A percentile compares a stretch with the other conserved stretches of the same genome.
Evolutionary conservation across 2,888 invertebrate species (phyloP).

Genomic region (Periphyllus acericola): DNA sequence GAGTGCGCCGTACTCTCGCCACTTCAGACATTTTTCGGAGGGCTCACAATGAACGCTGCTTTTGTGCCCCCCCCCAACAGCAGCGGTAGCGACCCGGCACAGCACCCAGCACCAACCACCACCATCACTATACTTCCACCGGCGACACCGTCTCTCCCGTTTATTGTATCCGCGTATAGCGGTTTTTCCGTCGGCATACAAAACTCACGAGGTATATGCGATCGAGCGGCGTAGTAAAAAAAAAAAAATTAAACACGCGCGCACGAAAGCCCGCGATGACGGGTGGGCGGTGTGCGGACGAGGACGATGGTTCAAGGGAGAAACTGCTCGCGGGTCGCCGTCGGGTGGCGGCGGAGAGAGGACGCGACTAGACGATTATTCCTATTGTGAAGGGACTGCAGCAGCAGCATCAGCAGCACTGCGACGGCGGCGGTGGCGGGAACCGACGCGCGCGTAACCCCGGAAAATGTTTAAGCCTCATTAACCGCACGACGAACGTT

Average conservation of each 20-base stretch:
- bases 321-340: background rate
- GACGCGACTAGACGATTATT: background rate
- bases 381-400: background rate
- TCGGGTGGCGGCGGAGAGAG: slow-evolving; percentile 23
- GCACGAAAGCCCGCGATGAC: background rate
- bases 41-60: slow-evolving; percentile 60
- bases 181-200: background rate
- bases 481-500: slow-evolving; percentile 52
- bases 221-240: too few species aligned
- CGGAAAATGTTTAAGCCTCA: slow-evolving; percentile 62
- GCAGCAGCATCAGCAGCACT: background rate
- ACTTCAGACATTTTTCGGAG: slow-evolving; percentile 62
- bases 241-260: background rate
- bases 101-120: background rate
- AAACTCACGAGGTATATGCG: background rate
- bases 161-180: background rate
- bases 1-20: slow-evolving; percentile 44
- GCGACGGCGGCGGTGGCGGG: background rate
- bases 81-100: background rate
- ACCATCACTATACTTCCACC: background rate
- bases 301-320: background rate
- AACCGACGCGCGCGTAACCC: slow-evolving; percentile 54
- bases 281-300: background rate
- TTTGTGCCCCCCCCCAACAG: slow-evolving; percentile 42
- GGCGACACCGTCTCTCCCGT: background rate